phyloP scores from a whole-genome alignment of 2,797 vertebrate genomes.

The Melopsittacus undulatus region DNA sequence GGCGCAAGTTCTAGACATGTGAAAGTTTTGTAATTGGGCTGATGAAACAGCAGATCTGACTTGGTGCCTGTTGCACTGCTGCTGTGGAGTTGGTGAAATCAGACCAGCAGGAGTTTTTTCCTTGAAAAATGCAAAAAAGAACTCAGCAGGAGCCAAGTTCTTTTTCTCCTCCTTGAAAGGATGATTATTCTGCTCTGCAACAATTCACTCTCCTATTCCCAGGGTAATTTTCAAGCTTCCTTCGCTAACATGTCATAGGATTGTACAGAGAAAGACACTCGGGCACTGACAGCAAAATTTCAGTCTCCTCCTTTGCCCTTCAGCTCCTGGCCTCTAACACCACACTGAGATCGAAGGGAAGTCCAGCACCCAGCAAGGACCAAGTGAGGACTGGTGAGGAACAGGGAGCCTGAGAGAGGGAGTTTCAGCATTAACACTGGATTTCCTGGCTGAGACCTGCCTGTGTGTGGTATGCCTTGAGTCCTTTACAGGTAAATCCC shows the following conservation, averaged over 20 bases:
- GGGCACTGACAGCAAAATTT: background rate
- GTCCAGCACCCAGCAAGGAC: background rate
- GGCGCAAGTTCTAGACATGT: background rate
- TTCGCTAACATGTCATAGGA: background rate
- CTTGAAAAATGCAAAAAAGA: background rate
- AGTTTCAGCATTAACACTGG: background rate
- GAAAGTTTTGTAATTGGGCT: background rate
- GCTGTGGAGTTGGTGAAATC: background rate
- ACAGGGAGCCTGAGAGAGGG: background rate
- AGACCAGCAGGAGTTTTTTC: background rate
- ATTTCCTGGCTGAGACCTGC: background rate
- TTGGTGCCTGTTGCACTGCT: background rate
- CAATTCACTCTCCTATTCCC: background rate
- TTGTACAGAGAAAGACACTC: background rate
- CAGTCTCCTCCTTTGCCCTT: background rate
- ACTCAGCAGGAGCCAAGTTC: background rate
- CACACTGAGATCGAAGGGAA: background rate
- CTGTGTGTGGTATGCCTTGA: background rate
- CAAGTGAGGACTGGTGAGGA: background rate
- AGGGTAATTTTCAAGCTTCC: constrained; percentile 5
- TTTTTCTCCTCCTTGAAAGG: background rate
- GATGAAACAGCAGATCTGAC: background rate
- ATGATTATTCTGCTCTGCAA: constrained; percentile 5
- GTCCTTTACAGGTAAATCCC: background rate
- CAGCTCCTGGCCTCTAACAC: constrained; percentile 1